Conservation (phyloP, 2,113 vertebrate genomes). For the Sinocyclocheilus maitianheensis region DNA sequence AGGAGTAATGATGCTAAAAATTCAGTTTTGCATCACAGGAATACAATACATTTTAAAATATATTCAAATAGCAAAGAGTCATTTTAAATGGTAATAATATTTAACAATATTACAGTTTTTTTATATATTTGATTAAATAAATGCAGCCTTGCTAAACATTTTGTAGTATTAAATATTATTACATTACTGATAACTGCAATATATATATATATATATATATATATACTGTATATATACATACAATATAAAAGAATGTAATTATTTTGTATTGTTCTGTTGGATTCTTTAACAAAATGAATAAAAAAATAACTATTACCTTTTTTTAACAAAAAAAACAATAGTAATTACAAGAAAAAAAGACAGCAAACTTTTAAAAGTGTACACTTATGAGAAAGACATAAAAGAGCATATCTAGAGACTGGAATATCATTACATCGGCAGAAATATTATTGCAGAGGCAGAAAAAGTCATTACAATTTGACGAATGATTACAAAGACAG, state of each 20-base stretch:
- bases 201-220: no score
- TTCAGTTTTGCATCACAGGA: not conserved
- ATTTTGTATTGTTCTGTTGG: no score
- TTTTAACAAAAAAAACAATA: no score
- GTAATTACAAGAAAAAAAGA: not conserved
- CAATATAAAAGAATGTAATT: no score
- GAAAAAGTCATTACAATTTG: not conserved
- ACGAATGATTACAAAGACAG: not conserved
- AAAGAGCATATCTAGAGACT: not conserved
- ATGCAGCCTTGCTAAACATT: not conserved
- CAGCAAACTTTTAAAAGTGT: not conserved
- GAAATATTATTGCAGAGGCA: not conserved
- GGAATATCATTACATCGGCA: not conserved
- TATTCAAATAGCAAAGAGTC: not conserved
- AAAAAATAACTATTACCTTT: no score
- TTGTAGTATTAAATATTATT: no score
- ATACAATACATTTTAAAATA: not conserved
- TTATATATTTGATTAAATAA: not conserved
- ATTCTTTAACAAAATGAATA: no score
- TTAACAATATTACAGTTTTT: no score
- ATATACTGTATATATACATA: no score
- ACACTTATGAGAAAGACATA: not conserved
- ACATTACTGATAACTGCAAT: no score
- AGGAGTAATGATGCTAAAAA: not conserved
- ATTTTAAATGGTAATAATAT: no score